Conservation (phyloP, 2,113 vertebrate species). For the Actenoides lindsayi region DNA sequence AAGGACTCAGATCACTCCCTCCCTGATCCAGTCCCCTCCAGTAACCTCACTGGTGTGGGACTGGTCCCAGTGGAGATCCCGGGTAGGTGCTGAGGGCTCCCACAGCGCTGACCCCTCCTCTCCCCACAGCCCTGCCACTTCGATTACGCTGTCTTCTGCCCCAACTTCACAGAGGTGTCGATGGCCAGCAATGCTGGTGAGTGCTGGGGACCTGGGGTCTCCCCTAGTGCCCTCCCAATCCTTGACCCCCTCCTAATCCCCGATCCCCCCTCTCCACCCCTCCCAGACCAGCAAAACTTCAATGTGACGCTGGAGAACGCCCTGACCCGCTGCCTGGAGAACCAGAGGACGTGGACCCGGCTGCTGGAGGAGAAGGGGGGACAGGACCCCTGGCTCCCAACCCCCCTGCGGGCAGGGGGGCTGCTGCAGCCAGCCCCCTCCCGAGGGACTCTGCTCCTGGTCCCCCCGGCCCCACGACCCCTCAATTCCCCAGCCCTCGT, state of each 20-base stretch:
- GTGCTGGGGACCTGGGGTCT: background rate
- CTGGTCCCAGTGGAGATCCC: background rate
- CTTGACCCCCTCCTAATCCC: background rate
- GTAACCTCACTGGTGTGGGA: fast-evolving
- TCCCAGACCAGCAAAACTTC: conserved; percentile 92
- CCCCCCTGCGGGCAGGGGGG: background rate
- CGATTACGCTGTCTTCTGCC: conserved; percentile 94
- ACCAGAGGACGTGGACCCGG: conserved; percentile 85
- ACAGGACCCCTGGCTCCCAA: conserved; percentile 61
- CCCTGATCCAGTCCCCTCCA: too few relatives aligned
- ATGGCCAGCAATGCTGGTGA: conserved; percentile 81
- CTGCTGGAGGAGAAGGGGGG: conserved; percentile 68
- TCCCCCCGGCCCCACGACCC: background rate
- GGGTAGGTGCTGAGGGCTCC: background rate
- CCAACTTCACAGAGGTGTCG: conserved; percentile 86
- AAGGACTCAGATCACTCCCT: background rate
- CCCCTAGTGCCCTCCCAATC: background rate
- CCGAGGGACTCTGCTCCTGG: conserved; percentile 66
- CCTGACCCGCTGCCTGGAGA: conserved; percentile 88
- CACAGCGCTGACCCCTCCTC: background rate
- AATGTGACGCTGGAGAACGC: conserved; percentile 89
- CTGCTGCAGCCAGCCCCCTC: background rate
- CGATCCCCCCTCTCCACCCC: background rate
- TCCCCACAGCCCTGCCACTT: conserved; percentile 86
- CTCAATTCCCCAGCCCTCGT: conserved; percentile 76